A percentile compares a stretch with the other conserved stretches of the same genome.
phyloP scores from a whole-genome alignment of 2,113 vertebrate species.

The Capreolus pygargus region DNA sequence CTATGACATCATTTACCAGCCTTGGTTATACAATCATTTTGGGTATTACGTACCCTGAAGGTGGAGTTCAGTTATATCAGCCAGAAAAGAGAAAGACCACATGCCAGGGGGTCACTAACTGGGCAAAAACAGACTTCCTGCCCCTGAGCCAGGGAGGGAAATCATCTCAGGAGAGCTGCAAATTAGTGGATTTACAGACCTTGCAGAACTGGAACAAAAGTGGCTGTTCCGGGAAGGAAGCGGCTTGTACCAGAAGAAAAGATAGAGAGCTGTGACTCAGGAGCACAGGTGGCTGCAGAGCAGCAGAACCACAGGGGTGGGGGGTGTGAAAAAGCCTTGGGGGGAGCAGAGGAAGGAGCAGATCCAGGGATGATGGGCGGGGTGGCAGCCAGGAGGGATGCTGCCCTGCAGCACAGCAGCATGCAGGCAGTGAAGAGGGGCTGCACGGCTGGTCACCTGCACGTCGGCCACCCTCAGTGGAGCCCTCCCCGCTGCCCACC shows the following conservation, averaged over 20 bases:
- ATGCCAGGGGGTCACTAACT: background rate
- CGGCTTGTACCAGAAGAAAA: background rate
- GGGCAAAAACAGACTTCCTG: background rate
- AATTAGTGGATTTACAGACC: background rate
- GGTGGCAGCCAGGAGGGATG: background rate
- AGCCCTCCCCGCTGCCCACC: background rate
- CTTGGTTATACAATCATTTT: background rate
- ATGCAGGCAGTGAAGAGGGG: background rate
- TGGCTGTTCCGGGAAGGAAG: background rate
- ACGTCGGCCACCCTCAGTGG: background rate
- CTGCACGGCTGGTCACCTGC: background rate
- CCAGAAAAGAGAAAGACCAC: background rate
- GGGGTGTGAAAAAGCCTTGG: rapidly evolving
- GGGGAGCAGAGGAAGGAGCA: background rate
- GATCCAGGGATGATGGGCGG: rapidly evolving
- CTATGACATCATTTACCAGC: background rate
- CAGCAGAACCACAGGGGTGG: rapidly evolving
- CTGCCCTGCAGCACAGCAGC: background rate
- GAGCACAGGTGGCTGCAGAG: background rate
- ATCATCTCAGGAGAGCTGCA: background rate
- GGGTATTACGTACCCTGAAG: background rate
- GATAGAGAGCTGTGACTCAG: background rate
- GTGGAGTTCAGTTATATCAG: background rate
- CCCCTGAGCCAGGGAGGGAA: background rate
- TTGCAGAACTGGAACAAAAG: background rate